Conservation (phyloP, 2,113 vertebrate species). For the Mola mola region DNA sequence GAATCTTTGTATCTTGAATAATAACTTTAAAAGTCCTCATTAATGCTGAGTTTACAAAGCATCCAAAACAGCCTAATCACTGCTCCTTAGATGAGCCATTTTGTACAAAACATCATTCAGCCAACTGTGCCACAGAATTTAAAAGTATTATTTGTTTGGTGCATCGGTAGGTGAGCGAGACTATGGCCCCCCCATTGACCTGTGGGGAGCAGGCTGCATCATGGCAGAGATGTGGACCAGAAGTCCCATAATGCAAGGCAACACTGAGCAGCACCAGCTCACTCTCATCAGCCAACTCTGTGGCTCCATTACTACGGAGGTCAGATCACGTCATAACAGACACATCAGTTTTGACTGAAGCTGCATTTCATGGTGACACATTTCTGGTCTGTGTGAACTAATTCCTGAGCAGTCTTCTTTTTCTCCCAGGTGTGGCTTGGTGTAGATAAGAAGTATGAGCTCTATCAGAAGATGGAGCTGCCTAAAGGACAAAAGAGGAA, state of each 20-base stretch:
- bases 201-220: constrained; percentile 97
- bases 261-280: constrained; percentile 98
- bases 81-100: no score
- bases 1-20: no score
- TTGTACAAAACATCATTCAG: no score
- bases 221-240: constrained; percentile 99
- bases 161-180: constrained; percentile 90
- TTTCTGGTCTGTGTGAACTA: background rate
- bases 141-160: background rate
- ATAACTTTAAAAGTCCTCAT: no score
- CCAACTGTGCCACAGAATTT: no score
- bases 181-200: constrained; percentile 97
- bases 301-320: constrained; percentile 95
- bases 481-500: constrained; percentile 98
- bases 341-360: no score
- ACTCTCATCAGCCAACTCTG: constrained; percentile 98
- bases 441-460: constrained; percentile 94
- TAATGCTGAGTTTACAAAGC: no score
- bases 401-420: background rate
- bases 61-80: no score
- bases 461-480: constrained; percentile 96
- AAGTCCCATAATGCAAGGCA: constrained; percentile 99
- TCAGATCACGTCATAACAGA: constrained; percentile 23
- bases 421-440: constrained; percentile 89
- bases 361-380: background rate